Conservation (phyloP, 64 coral and sea anemone species). For the Montipora cactus region DNA sequence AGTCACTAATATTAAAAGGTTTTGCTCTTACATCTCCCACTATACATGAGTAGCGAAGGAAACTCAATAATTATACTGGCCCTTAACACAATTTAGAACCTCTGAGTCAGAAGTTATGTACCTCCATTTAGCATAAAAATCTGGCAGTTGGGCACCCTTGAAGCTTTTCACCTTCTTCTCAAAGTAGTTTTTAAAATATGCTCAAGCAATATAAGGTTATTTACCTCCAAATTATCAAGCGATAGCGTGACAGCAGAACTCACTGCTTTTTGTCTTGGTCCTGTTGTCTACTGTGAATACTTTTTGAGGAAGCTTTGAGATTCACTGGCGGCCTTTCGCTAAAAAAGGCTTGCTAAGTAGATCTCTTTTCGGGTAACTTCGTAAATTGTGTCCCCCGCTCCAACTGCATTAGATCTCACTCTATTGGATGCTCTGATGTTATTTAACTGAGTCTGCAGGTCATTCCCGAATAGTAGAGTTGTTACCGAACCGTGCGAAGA, state of each 20-base stretch:
- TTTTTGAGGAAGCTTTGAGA: not conserved
- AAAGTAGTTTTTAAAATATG: too few relatives aligned
- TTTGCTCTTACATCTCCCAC: not conserved
- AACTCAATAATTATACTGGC: slow-evolving; percentile 27
- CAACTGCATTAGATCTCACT: not conserved
- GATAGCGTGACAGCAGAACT: too few relatives aligned
- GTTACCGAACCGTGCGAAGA: too few relatives aligned
- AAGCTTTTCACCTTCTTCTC: not conserved
- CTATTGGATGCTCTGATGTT: slow-evolving; percentile 48
- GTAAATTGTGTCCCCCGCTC: too few relatives aligned
- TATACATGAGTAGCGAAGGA: not conserved
- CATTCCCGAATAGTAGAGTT: too few relatives aligned
- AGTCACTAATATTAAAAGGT: slow-evolving; percentile 25
- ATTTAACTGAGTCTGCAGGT: slow-evolving; percentile 30
- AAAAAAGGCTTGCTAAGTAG: slow-evolving; percentile 28
- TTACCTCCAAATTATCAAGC: too few relatives aligned
- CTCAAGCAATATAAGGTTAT: too few relatives aligned
- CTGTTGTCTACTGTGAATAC: not conserved
- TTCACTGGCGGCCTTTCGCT: slow-evolving; percentile 33
- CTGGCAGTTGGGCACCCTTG: not conserved
- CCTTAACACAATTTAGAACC: not conserved
- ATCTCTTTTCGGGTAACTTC: not conserved
- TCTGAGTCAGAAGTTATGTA: slow-evolving; percentile 25
- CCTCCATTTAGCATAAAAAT: slow-evolving; percentile 17
- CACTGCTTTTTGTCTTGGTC: too few relatives aligned